Evolutionary conservation across 1,140 invertebrate genomes (phyloP).

Genomic region (Zeugodacus cucurbitae): DNA sequence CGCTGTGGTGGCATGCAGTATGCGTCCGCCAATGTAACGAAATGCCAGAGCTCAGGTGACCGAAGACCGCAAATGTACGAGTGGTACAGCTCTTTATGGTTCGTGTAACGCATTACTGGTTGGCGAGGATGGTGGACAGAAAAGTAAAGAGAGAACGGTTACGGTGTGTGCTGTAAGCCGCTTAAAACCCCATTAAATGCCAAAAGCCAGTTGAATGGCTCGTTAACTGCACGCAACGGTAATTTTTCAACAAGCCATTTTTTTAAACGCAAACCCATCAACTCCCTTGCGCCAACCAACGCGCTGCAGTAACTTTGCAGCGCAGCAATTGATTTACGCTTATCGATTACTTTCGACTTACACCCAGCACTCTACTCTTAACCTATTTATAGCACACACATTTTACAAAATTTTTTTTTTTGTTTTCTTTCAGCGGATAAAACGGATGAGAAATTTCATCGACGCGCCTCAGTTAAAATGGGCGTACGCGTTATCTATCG

Average conservation of each 20-base stretch:
- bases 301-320: background rate
- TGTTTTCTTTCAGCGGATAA: conserved; percentile 53
- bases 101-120: background rate
- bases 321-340: background rate
- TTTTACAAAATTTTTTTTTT: too few species aligned
- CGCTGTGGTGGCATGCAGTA: background rate
- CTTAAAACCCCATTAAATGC: conserved; percentile 12
- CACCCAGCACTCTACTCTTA: background rate
- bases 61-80: background rate
- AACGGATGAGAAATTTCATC: conserved; percentile 63
- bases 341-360: background rate
- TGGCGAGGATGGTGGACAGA: background rate
- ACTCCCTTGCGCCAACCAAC: background rate
- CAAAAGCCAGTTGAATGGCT: conserved; percentile 16
- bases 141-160: background rate
- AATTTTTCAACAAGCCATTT: background rate
- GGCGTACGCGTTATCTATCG: conserved; percentile 62
- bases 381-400: background rate
- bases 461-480: conserved; percentile 62
- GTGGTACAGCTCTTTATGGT: background rate
- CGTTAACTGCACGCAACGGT: background rate
- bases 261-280: background rate
- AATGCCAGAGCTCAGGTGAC: background rate
- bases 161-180: background rate
- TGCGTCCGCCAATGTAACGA: background rate